phyloP scores from a whole-genome alignment of 2,888 invertebrate genomes.

The Vesta saturnalis region DNA sequence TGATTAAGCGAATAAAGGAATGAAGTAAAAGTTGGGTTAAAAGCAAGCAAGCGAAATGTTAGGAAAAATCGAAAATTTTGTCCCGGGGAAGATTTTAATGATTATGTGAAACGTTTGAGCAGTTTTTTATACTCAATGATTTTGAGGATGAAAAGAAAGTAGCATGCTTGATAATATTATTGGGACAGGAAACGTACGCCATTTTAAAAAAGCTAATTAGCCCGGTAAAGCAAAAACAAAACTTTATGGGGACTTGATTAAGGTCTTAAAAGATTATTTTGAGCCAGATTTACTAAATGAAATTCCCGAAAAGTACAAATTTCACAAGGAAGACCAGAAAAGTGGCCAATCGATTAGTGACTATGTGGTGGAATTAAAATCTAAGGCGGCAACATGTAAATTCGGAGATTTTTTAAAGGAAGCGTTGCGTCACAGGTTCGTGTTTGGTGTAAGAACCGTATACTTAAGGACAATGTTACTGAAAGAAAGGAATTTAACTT shows the following conservation, averaged over 20 bases:
- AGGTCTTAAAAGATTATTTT: not conserved
- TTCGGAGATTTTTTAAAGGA: not conserved
- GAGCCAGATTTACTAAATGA: not conserved
- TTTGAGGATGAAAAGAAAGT: not conserved
- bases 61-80: too few relatives aligned
- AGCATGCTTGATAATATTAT: not conserved
- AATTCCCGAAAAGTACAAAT: not conserved
- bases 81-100: not conserved
- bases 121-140: not conserved
- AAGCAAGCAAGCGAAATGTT: not conserved
- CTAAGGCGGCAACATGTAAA: not conserved
- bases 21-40: not conserved
- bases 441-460: not conserved
- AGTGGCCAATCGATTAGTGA: not conserved
- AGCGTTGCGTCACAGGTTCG: not conserved
- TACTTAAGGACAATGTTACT: not conserved
- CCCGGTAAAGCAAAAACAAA: not conserved
- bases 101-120: not conserved
- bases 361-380: not conserved
- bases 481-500: not conserved
- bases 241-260: too few relatives aligned
- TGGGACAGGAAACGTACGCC: slow-evolving; percentile 1
- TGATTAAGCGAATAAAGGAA: not conserved
- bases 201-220: too few relatives aligned
- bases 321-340: slow-evolving; percentile 13